Conservation (phyloP, 2,797 vertebrate genomes). For the Arrhamphus sclerolepis region DNA sequence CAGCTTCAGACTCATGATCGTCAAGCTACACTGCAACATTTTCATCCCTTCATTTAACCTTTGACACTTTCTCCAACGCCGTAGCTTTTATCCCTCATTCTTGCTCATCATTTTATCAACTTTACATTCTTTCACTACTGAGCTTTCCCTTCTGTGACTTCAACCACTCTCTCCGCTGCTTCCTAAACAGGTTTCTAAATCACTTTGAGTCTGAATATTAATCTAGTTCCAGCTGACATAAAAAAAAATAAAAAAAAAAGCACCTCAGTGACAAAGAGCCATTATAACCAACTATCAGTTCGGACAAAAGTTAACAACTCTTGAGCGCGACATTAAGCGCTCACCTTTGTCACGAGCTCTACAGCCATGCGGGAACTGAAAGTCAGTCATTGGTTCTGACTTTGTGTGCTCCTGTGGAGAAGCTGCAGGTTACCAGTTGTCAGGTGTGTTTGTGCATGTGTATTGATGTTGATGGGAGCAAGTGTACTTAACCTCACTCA, state of each 20-base stretch:
- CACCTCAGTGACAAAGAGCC: no score
- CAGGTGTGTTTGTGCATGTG: constrained; percentile 42
- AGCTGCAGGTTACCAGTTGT: constrained; percentile 54
- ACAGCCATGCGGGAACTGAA: not conserved
- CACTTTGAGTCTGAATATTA: no score
- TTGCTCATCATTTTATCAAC: constrained; percentile 64
- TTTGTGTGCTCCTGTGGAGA: constrained; percentile 47
- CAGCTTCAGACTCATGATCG: constrained; percentile 61
- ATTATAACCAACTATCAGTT: no score
- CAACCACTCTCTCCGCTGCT: constrained; percentile 29
- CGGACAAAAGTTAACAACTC: no score
- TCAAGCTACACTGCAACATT: constrained; percentile 64
- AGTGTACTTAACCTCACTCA: constrained; percentile 17
- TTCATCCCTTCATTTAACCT: constrained; percentile 60
- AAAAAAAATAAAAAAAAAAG: no score
- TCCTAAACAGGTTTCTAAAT: not conserved
- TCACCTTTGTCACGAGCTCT: not conserved
- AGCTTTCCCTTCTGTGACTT: constrained; percentile 40
- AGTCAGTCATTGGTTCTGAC: constrained; percentile 2
- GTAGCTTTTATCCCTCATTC: constrained; percentile 62
- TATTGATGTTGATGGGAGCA: not conserved
- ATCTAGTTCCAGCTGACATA: no score
- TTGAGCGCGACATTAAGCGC: no score
- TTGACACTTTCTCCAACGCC: constrained; percentile 55
- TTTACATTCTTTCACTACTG: constrained; percentile 36